Evolutionary conservation across 2,888 invertebrate species (phyloP).

Genomic region (Diaperis boleti): DNA sequence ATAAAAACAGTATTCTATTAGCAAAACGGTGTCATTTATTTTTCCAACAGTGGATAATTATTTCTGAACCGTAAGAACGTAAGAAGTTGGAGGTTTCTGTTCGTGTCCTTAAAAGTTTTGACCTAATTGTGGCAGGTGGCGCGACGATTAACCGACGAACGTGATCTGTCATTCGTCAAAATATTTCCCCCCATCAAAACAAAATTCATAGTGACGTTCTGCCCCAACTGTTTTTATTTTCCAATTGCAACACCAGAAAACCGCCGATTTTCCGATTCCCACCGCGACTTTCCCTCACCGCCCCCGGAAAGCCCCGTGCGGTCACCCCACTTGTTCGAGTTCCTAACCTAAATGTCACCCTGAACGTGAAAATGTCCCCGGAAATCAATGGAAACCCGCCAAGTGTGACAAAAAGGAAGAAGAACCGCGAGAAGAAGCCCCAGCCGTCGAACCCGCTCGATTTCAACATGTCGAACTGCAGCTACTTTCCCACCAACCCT

Average conservation of each 20-base stretch:
- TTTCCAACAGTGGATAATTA: no score
- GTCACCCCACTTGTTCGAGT: background rate
- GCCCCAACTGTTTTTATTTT: conserved; percentile 28
- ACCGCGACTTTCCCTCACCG: no score
- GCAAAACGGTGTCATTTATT: no score
- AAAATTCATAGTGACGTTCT: conserved; percentile 24
- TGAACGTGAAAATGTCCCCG: conserved; percentile 55
- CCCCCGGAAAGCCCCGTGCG: no score
- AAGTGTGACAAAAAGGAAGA: conserved; percentile 63
- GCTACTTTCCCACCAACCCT: conserved; percentile 53
- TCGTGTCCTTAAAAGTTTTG: no score
- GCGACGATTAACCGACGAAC: no score
- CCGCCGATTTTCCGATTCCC: no score
- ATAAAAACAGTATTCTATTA: no score
- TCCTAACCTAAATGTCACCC: conserved; percentile 33
- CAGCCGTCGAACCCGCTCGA: conserved; percentile 50
- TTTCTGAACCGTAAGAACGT: no score
- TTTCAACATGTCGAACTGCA: conserved; percentile 56
- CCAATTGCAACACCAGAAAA: background rate
- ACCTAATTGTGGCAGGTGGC: no score
- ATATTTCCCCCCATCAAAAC: conserved; percentile 12
- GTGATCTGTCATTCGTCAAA: conserved; percentile 31
- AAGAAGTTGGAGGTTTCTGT: no score
- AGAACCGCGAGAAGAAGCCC: conserved; percentile 59
- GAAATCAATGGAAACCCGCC: conserved; percentile 65